phyloP scores from a whole-genome alignment of 2,888 invertebrate genomes.

The Thereva unica region DNA sequence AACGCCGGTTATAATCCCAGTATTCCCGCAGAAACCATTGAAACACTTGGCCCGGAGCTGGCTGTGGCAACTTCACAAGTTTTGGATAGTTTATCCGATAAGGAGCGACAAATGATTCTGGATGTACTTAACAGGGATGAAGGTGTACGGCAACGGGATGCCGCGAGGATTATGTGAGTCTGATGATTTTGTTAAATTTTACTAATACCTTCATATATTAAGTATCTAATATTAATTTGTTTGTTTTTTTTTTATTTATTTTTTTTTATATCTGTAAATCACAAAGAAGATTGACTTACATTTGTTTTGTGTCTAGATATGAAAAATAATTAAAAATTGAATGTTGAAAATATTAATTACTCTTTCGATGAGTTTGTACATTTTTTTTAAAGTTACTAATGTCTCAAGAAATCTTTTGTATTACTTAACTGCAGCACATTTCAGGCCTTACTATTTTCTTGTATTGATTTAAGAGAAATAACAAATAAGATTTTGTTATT shows the following conservation, averaged over 20 bases:
- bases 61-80: conserved; percentile 55
- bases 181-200: too few species aligned
- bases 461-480: too few species aligned
- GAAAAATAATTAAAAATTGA: not conserved
- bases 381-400: too few species aligned
- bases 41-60: conserved; percentile 53
- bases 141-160: conserved; percentile 60
- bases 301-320: conserved; percentile 35
- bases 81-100: conserved; percentile 55
- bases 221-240: not conserved
- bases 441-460: too few species aligned
- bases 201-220: conserved; percentile 2
- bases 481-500: too few species aligned
- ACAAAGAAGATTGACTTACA: conserved; percentile 21
- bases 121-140: conserved; percentile 63
- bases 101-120: conserved; percentile 62
- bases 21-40: conserved; percentile 51
- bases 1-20: conserved; percentile 46
- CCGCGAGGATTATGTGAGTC: conserved; percentile 62
- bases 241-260: not conserved
- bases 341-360: too few species aligned
- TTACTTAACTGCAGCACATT: too few species aligned
- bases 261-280: conserved; percentile 7
- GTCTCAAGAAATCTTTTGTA: too few species aligned
- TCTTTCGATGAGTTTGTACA: too few species aligned